phyloP scores from a whole-genome alignment of 2,797 vertebrate genomes.

The Lutjanus argentimaculatus region DNA sequence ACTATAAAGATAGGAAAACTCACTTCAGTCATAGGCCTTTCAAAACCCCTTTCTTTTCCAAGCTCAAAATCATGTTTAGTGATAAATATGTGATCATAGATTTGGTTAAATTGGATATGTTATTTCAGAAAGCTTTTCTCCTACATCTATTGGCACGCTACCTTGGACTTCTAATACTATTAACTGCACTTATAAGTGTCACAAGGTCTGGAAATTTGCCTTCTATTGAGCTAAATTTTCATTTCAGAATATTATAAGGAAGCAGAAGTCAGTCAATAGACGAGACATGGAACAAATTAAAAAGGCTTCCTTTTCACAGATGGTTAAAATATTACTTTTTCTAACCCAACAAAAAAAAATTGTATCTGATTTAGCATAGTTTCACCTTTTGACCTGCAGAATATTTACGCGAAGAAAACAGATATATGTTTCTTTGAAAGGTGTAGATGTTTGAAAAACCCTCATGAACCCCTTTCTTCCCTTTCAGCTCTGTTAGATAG shows the following conservation, averaged over 20 bases:
- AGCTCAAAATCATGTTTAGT: slow-evolving; percentile 5
- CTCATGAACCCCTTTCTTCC: slow-evolving; percentile 21
- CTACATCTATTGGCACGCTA: slow-evolving; percentile 2
- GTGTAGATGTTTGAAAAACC: slow-evolving; percentile 21
- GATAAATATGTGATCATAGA: background rate
- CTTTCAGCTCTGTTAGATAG: slow-evolving; percentile 40
- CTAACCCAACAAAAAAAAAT: background rate
- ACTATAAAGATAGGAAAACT: background rate
- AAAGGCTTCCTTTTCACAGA: slow-evolving; percentile 1
- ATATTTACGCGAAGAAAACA: slow-evolving; percentile 48
- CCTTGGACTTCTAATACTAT: slow-evolving; percentile 33
- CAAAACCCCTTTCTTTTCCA: background rate
- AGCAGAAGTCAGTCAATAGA: slow-evolving; percentile 31
- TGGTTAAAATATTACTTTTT: slow-evolving; percentile 1
- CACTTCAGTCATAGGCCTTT: background rate
- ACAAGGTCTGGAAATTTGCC: slow-evolving; percentile 34
- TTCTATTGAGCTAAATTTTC: slow-evolving; percentile 22
- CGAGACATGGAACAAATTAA: slow-evolving; percentile 23
- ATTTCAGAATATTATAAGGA: slow-evolving; percentile 20
- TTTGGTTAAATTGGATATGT: background rate
- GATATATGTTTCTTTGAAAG: slow-evolving; percentile 29
- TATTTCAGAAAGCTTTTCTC: slow-evolving; percentile 23
- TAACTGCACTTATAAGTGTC: slow-evolving; percentile 17
- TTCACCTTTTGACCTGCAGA: slow-evolving; percentile 52
- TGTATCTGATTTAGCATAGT: slow-evolving; percentile 20